phyloP scores from a whole-genome alignment of 2,113 vertebrate genomes.

The Anarhynchus alexandrinus region DNA sequence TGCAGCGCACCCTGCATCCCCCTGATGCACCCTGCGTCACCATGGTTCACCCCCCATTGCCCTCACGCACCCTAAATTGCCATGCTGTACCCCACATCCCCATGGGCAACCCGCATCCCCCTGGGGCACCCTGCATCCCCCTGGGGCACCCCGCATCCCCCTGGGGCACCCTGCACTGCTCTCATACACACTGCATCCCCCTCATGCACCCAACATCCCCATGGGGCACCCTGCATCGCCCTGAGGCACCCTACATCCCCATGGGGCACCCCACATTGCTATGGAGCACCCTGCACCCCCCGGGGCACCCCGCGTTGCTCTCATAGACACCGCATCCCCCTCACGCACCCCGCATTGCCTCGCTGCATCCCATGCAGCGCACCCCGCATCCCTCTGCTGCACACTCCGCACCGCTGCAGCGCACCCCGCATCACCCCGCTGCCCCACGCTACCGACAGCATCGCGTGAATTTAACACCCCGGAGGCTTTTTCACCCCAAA shows the following conservation, averaged over 20 bases:
- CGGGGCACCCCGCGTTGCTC: too few species aligned
- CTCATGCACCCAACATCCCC: too few species aligned
- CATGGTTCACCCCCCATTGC: too few species aligned
- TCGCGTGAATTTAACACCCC: rapidly evolving
- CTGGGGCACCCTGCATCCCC: neutral
- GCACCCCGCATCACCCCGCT: neutral
- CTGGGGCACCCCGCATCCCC: too few species aligned
- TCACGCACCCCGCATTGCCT: rapidly evolving
- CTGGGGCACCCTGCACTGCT: too few species aligned
- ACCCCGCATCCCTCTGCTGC: rapidly evolving
- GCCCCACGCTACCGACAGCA: neutral
- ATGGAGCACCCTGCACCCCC: neutral
- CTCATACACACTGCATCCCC: too few species aligned
- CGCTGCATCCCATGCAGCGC: too few species aligned
- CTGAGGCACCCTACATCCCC: neutral
- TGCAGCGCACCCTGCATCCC: neutral
- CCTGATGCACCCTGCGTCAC: too few species aligned
- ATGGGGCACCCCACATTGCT: too few species aligned
- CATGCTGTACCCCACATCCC: rapidly evolving
- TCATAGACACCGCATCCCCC: rapidly evolving
- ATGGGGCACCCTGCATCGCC: too few species aligned
- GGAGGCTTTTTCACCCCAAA: neutral
- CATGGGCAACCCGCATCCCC: rapidly evolving
- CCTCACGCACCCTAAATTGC: too few species aligned
- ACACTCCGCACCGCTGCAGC: too few species aligned